Percentiles rank a stretch among this genome's conserved stretches.
phyloP scores from a whole-genome alignment of 2,888 invertebrate genomes.

The Papilio gigon region DNA sequence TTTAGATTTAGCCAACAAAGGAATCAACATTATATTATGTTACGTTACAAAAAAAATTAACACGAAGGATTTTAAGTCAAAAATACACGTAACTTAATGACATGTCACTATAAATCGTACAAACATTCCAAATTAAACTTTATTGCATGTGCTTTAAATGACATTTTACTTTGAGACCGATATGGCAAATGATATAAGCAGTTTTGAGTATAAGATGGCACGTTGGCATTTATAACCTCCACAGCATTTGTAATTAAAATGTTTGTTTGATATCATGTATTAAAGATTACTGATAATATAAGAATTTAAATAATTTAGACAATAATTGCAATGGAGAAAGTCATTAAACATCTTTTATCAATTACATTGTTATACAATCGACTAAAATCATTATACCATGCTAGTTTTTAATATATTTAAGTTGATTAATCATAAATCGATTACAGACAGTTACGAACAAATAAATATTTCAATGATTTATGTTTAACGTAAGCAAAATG shows the following conservation, averaged over 20 bases:
- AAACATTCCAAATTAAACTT: slow-evolving; percentile 6
- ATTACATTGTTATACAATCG: neutral
- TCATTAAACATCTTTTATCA: neutral
- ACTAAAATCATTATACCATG: slow-evolving; percentile 14
- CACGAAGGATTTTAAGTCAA: too few relatives aligned
- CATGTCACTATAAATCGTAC: neutral
- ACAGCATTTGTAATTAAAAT: neutral
- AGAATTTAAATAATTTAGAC: neutral
- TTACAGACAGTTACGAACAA: neutral
- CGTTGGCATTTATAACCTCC: slow-evolving; percentile 12
- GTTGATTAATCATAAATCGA: neutral
- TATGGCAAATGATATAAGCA: slow-evolving; percentile 3
- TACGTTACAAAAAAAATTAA: too few relatives aligned
- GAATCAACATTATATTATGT: too few relatives aligned
- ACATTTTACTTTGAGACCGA: neutral
- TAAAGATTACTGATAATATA: neutral
- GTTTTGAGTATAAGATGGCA: slow-evolving; percentile 21
- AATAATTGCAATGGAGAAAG: neutral
- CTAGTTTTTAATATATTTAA: neutral
- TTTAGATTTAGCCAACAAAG: too few relatives aligned
- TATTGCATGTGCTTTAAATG: neutral
- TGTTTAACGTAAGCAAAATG: slow-evolving; percentile 4
- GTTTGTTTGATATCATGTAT: neutral
- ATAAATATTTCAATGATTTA: neutral
- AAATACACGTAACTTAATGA: neutral